A percentile compares a stretch with the other conserved stretches of the same genome.
phyloP scores from a whole-genome alignment of 2,113 vertebrate genomes.

The Polyodon spathula region DNA sequence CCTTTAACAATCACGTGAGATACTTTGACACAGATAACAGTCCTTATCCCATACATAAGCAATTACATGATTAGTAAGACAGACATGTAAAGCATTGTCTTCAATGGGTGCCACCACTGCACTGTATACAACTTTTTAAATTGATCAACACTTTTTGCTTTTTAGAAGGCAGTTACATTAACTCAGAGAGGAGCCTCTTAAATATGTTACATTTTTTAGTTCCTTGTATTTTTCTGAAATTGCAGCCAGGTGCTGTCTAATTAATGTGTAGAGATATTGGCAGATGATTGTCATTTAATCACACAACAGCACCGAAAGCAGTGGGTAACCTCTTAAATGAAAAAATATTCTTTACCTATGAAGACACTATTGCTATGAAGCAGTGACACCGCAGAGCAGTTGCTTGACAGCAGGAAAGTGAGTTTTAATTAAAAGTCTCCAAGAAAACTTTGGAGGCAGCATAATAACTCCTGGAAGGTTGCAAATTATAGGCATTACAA shows the following conservation, averaged over 20 bases:
- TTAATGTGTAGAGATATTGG: conserved; percentile 50
- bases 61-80: no score
- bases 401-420: conserved; percentile 47
- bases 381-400: conserved; percentile 35
- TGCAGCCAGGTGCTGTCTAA: conserved; percentile 32
- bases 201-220: conserved; percentile 5
- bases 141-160: no score
- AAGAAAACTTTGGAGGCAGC: conserved; percentile 38
- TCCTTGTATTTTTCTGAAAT: conserved; percentile 23
- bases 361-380: conserved; percentile 44
- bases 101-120: no score
- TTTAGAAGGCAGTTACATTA: conserved; percentile 8
- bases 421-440: conserved; percentile 53
- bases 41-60: no score
- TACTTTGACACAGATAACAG: no score
- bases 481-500: conserved; percentile 37
- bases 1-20: no score
- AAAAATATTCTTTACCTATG: conserved; percentile 37
- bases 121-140: no score
- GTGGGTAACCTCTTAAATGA: conserved; percentile 45
- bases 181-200: background rate
- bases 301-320: conserved; percentile 32
- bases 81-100: no score
- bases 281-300: conserved; percentile 52
- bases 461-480: conserved; percentile 27